These are phyloP conservation scores for Rhynchophorus ferrugineus DNA, from an alignment of 1,140 invertebrate species.

Conservation along the genomic window DNA sequence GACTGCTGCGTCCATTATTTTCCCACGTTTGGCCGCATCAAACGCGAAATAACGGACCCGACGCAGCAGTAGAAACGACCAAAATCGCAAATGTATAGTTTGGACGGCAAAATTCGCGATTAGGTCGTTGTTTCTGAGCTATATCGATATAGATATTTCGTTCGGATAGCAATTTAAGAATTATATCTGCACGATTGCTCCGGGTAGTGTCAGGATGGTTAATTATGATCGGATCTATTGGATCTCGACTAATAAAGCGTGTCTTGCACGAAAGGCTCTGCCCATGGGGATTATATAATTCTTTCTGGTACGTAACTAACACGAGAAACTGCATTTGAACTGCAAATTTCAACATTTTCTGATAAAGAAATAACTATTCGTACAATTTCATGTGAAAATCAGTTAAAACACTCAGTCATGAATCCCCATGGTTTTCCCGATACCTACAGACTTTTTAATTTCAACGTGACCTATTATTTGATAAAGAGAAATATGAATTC, in stretches of 20 bases:
- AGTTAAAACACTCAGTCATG: too few relatives aligned
- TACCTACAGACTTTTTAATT: too few relatives aligned
- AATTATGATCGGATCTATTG: constrained; percentile 9
- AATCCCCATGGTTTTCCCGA: too few relatives aligned
- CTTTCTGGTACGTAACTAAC: too few relatives aligned
- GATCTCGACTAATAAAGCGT: constrained; percentile 6
- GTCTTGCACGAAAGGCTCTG: too few relatives aligned
- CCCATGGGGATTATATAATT: too few relatives aligned
- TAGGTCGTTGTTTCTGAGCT: constrained; percentile 6
- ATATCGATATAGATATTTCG: constrained; percentile 17
- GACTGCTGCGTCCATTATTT: neutral
- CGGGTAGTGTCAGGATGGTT: constrained; percentile 13
- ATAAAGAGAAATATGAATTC: too few relatives aligned
- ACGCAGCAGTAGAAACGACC: constrained; percentile 8
- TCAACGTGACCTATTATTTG: too few relatives aligned
- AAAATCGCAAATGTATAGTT: constrained; percentile 13
- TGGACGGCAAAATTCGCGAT: constrained; percentile 7
- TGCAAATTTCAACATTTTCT: too few relatives aligned
- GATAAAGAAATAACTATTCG: too few relatives aligned
- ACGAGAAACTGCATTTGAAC: too few relatives aligned
- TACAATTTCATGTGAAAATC: too few relatives aligned
- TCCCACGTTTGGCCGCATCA: constrained; percentile 21
- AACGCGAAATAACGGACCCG: constrained; percentile 14
- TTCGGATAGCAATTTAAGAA: constrained; percentile 15
- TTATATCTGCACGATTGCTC: constrained; percentile 20